Evolutionary conservation across 2,797 vertebrate species (phyloP), one percentile per base, ranked within the genome.

Genomic region (Phyllotis vaccarum): DNA sequence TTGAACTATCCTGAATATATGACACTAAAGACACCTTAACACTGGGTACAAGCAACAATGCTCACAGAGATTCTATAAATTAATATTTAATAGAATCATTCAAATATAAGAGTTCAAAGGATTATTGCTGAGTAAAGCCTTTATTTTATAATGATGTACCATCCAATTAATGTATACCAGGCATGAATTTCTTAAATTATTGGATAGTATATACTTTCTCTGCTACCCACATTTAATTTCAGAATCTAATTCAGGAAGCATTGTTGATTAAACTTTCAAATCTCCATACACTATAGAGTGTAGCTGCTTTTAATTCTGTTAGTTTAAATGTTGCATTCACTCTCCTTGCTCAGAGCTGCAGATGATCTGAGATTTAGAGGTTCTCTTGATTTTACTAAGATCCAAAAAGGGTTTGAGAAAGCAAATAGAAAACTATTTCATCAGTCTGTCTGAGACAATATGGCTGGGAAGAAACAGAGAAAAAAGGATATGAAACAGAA

Each of bases 161-260:
- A 97, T 72, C 24, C n/a, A 93, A 74, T 87, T 94, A 80, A 68
- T 89, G 54, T 93, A 88, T 10, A 34, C 24, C 46, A 79, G 24
- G 34, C 37, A 19, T 62, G 7, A 72, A 24, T 93, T 68, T 89
- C 60, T 90, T 52, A 16, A 56, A 72, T n/a, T 83, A 74, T 49
- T 70, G 5, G 11, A 16, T 81, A 90, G 91, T 37, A 12, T 54
- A 95, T 64, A 79, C 29, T 86, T 81, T 86, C 86, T 9, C 34
- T 34, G 22, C 17, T 74, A 89, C 3, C 10, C 14, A 68, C 58
- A 89, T 64, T 74, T 83, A 74, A 96, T 66, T 85, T 96, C 80
- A 91, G 54, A 91, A 95, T 85, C 83, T 27, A 96, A 91, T 90
- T 92, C 21, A 91, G 68, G 90, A 31, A 90, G 49, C 8, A 93